These are phyloP conservation scores for Leucania comma DNA, from an alignment of 2,888 invertebrate genomes.

Conservation along the genomic window DNA sequence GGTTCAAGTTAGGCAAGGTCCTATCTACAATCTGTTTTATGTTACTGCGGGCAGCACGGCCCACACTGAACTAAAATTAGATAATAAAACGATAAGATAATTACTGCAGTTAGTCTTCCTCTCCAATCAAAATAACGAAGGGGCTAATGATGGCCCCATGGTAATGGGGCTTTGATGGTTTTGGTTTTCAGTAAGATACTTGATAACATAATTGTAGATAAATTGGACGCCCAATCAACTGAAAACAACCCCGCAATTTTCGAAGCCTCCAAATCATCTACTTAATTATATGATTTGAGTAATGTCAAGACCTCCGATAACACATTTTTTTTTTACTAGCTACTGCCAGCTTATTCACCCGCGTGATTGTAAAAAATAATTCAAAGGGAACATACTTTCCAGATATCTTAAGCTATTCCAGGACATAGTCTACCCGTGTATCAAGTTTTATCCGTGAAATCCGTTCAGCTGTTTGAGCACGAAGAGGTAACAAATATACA, in stretches of 20 bases:
- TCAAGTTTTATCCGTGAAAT: too few relatives aligned
- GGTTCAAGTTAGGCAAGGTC: constrained; percentile 13
- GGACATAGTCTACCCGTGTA: too few relatives aligned
- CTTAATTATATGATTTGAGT: neutral
- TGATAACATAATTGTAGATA: constrained; percentile 11
- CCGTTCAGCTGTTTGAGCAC: too few relatives aligned
- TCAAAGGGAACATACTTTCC: too few relatives aligned
- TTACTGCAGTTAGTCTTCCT: constrained; percentile 5
- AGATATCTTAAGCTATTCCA: too few relatives aligned
- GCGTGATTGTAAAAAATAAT: too few relatives aligned
- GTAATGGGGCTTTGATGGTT: too few relatives aligned
- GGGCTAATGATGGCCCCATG: constrained; percentile 33
- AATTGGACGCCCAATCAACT: constrained; percentile 15
- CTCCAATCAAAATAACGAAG: constrained; percentile 12
- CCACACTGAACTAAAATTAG: constrained; percentile 3
- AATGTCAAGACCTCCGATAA: neutral
- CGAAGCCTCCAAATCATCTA: neutral
- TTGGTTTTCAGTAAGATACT: constrained; percentile 20
- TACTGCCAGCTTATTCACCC: too few relatives aligned
- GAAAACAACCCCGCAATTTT: constrained; percentile 10
- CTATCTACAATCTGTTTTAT: constrained; percentile 24
- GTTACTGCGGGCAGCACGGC: constrained; percentile 4
- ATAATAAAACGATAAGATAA: constrained; percentile 19
- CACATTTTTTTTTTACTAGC: neutral
- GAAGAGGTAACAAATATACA: too few relatives aligned